phyloP scores from a whole-genome alignment of 2,888 invertebrate species.

The Dioctria rufipes region DNA sequence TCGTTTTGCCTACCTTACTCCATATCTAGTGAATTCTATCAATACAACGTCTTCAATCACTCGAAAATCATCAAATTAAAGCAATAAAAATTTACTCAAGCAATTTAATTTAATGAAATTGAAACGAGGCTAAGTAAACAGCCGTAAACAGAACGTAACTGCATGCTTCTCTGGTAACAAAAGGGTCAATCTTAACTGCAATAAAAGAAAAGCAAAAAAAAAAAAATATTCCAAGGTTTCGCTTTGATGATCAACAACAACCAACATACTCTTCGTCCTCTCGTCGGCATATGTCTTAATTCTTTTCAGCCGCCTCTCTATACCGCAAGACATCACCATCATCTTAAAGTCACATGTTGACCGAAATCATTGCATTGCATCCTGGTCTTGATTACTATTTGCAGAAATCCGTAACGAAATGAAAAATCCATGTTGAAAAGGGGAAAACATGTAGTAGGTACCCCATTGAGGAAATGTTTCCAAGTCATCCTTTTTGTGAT shows the following conservation, averaged over 20 bases:
- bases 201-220: background rate
- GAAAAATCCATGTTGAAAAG: slow-evolving; percentile 7
- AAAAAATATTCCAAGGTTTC: background rate
- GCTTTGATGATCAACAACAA: background rate
- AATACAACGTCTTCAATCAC: no score
- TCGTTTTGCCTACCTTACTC: no score
- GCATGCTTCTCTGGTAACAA: background rate
- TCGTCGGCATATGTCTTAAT: background rate
- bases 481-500: background rate
- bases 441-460: background rate
- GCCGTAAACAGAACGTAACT: background rate
- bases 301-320: background rate
- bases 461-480: background rate
- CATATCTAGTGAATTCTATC: no score
- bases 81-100: slow-evolving; percentile 8
- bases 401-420: slow-evolving; percentile 34
- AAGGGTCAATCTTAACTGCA: background rate
- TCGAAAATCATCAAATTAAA: slow-evolving; percentile 2
- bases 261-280: background rate
- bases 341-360: slow-evolving; percentile 20
- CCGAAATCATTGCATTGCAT: slow-evolving; percentile 2
- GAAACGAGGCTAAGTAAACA: slow-evolving; percentile 4
- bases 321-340: background rate
- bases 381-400: slow-evolving; percentile 42
- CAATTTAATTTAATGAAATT: background rate